Conservation (phyloP, 2,888 invertebrate species). For the Rhyacophila evoluta region DNA sequence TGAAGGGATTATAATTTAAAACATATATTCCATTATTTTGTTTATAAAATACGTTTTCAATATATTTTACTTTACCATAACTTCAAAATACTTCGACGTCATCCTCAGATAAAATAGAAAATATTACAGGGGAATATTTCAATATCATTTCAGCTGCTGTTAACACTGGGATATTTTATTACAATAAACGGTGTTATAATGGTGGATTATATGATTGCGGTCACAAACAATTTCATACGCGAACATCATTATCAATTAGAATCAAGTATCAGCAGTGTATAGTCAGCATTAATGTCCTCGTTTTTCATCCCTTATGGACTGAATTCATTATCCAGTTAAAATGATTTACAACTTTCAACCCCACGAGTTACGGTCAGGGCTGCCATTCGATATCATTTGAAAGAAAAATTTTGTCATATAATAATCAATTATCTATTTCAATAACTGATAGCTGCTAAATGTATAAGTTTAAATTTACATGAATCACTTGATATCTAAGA, state of each 20-base stretch:
- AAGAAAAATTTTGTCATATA: no score
- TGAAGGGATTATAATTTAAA: no score
- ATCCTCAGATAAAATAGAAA: no score
- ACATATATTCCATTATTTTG: no score
- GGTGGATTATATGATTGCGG: not conserved
- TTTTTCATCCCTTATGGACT: slow-evolving; percentile 29
- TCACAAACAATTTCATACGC: slow-evolving; percentile 15
- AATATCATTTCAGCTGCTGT: not conserved
- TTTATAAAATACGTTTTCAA: no score
- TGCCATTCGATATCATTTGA: no score
- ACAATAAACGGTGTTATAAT: not conserved
- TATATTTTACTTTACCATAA: no score
- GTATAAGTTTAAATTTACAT: no score
- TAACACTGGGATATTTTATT: not conserved
- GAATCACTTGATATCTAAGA: no score
- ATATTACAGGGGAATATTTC: not conserved
- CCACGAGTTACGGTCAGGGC: not conserved
- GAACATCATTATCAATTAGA: slow-evolving; percentile 24
- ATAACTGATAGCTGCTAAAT: no score
- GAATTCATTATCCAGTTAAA: slow-evolving; percentile 37
- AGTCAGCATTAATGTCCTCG: slow-evolving; percentile 26
- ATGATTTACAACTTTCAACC: slow-evolving; percentile 28
- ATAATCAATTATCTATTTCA: no score
- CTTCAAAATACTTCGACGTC: no score
- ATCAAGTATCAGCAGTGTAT: slow-evolving; percentile 23